Evolutionary conservation across 2,797 vertebrate species (phyloP), one percentile per base, ranked within the genome.

Genomic region (Chaenodraco wilsoni): DNA sequence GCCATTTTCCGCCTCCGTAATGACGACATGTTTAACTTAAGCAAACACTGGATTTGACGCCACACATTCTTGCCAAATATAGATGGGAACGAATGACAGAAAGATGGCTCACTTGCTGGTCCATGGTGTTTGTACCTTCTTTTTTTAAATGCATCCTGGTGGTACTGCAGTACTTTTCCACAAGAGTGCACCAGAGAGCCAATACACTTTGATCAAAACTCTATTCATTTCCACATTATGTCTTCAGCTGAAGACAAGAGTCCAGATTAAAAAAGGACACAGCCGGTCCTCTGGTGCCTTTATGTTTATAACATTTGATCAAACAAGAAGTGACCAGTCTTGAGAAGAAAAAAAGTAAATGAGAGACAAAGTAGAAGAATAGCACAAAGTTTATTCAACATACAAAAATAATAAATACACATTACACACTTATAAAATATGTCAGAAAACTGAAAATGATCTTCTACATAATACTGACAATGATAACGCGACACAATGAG

Each of bases 391-490:
- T 93, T 91, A 94, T 89, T 92, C 49, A 72, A 68, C 77, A 84
- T 91, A 87, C 69, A 89, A 89, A 91, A 88, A 72, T 49, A 88
- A 88, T 87, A 88, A 91, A 89, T 88, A 90, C 65, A 87, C 77
- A 81, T 65, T 74, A 81, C 69, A 41, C 68, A 19, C 87, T 84
- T 72, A 66, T 55, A 84, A 78, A 82, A 79, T 78, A 79, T 82
- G 76, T 23, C 41, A 87, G 46, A 74, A 3, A 85, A 70, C 33
- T 51, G 17, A 41, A 75, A 79, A 67, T 69, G 3, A 76, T 65
- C 57, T 60, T 65, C 37, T 69, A 21, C 64, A 49, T 14, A 74
- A 49, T 19, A 43, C 44, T 65, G 61, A 46, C 37, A 19, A 65
- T 45, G 19, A 75, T 37, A 72, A 62, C 3, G 0, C 2, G 70